Percentiles rank a stretch among this genome's conserved stretches.
Conservation (phyloP, 2,113 vertebrate species). For the Burhinus oedicnemus region DNA sequence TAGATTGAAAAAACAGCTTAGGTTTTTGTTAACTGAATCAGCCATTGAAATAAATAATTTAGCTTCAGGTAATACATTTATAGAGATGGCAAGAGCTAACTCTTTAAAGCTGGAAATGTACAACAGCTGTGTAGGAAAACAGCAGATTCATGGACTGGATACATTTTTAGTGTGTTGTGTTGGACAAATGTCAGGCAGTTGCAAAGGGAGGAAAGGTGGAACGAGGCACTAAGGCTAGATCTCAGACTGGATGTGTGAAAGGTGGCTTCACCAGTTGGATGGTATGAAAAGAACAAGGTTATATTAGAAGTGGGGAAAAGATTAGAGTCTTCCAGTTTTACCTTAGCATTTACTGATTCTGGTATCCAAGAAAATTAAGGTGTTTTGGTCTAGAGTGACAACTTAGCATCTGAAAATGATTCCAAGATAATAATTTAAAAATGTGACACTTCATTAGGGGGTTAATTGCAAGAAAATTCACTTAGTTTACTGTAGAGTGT, state of each 20-base stretch:
- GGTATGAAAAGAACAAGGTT: neutral
- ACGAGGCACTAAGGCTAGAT: neutral
- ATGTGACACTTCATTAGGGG: fast-evolving
- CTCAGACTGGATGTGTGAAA: neutral
- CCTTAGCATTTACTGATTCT: neutral
- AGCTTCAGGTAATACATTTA: neutral
- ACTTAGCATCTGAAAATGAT: neutral
- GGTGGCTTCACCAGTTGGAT: neutral
- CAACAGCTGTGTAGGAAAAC: neutral
- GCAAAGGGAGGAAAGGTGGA: neutral
- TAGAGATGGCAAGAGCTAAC: neutral
- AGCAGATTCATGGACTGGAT: neutral
- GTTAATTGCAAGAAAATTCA: neutral
- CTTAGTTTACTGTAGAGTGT: neutral
- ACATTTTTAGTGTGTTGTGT: neutral
- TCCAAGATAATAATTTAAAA: neutral
- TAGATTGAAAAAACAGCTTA: neutral
- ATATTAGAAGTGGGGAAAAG: neutral
- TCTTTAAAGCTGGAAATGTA: neutral
- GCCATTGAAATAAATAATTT: neutral
- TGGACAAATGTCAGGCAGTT: neutral
- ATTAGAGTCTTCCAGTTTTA: neutral
- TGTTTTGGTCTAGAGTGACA: neutral
- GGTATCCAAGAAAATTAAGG: neutral
- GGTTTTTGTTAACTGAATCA: neutral